Base-by-base conservation (phyloP, 2,113 vertebrate species). In the Gadus chalcogrammus region DNA sequence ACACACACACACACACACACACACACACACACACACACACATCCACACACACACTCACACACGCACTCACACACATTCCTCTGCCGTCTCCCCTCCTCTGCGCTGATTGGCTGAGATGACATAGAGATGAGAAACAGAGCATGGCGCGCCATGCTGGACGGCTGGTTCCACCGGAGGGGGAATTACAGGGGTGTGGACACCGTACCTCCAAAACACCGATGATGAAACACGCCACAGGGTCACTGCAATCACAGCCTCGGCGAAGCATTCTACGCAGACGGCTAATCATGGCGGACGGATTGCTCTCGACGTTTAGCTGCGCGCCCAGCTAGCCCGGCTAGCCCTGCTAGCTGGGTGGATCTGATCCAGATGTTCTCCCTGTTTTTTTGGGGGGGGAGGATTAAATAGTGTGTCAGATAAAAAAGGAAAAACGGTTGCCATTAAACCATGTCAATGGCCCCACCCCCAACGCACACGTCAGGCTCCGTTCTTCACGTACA, bases 151-250 rank as follows among this genome's bases (percentile, higher is more conserved):
- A 58, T 58, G 55, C 9, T 58, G n/a, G 55, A 58, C 55, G 55
- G 15, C 15, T 17, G 15, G 55, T 58, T 58, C 55, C 55, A 16
- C 15, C 55, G n/a, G 55, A 58, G 55, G 55, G 55, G 55, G 55
- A 58, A 58, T 58, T 58, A 58, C 15, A 58, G 55, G 55, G 55
- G 55, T 58, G 55, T n/a, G 55, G 55, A 58, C 55, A n/a, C 55
- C 3, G 55, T n/a, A n/a, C 55, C 55, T 16, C 42, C n/a, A 17
- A 58, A 1, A 4, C 55, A 13, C 15, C 55, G 55, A 16, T 58
- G 55, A 58, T 58, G 55, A 58, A 58, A 58, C 55, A 15, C 55
- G n/a, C 55, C n/a, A n/a, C 16, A 58, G 55, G 55, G 55, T 58
- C 55, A 58, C 55, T 58, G 55, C 55, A 58, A 58, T 58, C 55